Conservation (phyloP, 2,797 vertebrate genomes). For the Tapera naevia region DNA sequence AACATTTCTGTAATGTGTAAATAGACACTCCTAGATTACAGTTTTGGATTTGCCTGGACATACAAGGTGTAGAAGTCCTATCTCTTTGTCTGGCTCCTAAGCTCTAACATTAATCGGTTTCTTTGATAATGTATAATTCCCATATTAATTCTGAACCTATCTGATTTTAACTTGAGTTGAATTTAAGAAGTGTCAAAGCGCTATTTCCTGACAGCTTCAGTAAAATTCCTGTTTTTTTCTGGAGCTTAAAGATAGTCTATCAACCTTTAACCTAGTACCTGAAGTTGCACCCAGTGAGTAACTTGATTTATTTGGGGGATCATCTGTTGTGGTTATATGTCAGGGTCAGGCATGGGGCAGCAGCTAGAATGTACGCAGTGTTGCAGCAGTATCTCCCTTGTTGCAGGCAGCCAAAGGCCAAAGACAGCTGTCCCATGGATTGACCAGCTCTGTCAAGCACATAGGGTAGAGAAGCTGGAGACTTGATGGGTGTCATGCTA, state of each 20-base stretch:
- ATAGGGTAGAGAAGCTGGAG: neutral
- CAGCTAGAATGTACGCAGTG: neutral
- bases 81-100: neutral
- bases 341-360: neutral
- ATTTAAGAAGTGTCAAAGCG: neutral
- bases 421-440: neutral
- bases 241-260: neutral
- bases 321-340: neutral
- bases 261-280: neutral
- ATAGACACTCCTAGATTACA: neutral
- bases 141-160: neutral
- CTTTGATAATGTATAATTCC: neutral
- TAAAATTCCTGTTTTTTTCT: neutral
- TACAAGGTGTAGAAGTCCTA: neutral
- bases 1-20: neutral
- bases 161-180: neutral
- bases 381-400: neutral
- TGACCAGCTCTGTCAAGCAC: neutral
- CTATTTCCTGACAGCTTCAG: neutral
- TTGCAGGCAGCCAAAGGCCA: neutral
- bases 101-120: neutral
- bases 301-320: neutral
- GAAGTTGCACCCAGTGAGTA: neutral
- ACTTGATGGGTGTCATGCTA: neutral
- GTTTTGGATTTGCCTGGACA: neutral